phyloP scores from a whole-genome alignment of 2,888 invertebrate genomes.

The Hirtodrosophila trivittata region DNA sequence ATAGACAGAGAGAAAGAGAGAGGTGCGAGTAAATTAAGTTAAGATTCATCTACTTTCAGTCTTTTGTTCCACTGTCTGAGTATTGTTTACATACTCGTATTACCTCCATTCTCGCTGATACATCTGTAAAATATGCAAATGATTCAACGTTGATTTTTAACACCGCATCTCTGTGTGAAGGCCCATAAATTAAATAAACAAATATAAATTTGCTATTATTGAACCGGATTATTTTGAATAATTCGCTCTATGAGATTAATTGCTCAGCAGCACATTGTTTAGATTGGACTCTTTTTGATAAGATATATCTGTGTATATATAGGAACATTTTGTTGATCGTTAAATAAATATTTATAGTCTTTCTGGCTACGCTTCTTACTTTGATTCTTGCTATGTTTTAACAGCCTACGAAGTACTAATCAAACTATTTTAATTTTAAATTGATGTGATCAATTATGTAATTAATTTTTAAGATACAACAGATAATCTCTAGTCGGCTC shows the following conservation, averaged over 20 bases:
- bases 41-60: constrained; percentile 18
- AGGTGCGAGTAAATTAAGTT: constrained; percentile 41
- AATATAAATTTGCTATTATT: constrained; percentile 37
- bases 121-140: constrained; percentile 74
- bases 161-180: constrained; percentile 56
- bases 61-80: constrained; percentile 17
- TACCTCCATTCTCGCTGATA: constrained; percentile 53
- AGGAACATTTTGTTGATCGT: constrained; percentile 22
- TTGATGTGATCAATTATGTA: too few species aligned
- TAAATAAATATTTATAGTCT: constrained; percentile 13
- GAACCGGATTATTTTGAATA: constrained; percentile 69
- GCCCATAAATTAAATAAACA: constrained; percentile 63
- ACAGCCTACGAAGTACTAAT: too few species aligned
- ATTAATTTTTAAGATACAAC: too few species aligned
- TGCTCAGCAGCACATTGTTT: constrained; percentile 55
- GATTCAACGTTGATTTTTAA: constrained; percentile 60
- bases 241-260: constrained; percentile 59
- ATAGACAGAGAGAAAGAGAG: too few species aligned
- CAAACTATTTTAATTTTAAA: too few species aligned
- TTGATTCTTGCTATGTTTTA: too few species aligned
- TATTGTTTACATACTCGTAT: constrained; percentile 9
- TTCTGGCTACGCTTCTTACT: constrained; percentile 4
- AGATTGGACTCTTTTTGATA: constrained; percentile 47
- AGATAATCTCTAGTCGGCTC: too few species aligned
- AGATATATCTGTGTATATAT: constrained; percentile 12